Evolutionary conservation across 2,113 vertebrate genomes (phyloP).

Genomic region (Gobio gobio): DNA sequence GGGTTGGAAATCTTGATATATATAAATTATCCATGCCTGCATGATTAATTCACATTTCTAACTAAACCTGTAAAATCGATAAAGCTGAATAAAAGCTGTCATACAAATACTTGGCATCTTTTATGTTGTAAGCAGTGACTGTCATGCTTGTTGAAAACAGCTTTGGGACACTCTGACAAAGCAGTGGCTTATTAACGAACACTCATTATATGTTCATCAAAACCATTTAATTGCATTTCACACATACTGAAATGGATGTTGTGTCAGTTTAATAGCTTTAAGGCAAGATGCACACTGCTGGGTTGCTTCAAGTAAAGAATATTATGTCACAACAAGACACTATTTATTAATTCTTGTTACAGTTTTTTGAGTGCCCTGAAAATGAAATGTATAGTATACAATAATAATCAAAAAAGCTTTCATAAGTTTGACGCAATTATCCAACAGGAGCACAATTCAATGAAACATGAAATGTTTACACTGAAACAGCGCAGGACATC

Average conservation of each 20-base stretch:
- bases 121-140: neutral
- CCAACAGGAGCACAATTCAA: neutral
- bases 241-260: constrained; percentile 20
- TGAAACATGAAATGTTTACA: constrained; percentile 4
- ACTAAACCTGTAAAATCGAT: constrained; percentile 4
- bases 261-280: constrained; percentile 8
- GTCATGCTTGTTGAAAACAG: neutral
- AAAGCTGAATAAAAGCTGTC: constrained; percentile 2
- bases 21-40: neutral
- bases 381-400: neutral
- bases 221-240: constrained; percentile 10
- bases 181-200: constrained; percentile 22
- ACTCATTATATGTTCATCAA: neutral
- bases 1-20: no score
- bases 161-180: constrained; percentile 19
- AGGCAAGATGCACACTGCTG: neutral
- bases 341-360: neutral
- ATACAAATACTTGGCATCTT: neutral
- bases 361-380: neutral
- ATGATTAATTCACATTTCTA: neutral
- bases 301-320: neutral
- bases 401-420: neutral
- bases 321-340: neutral
- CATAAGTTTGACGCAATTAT: neutral
- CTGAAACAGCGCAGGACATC: constrained; percentile 17